Conservation (phyloP, 2,888 invertebrate species). For the Penaeus monodon region DNA sequence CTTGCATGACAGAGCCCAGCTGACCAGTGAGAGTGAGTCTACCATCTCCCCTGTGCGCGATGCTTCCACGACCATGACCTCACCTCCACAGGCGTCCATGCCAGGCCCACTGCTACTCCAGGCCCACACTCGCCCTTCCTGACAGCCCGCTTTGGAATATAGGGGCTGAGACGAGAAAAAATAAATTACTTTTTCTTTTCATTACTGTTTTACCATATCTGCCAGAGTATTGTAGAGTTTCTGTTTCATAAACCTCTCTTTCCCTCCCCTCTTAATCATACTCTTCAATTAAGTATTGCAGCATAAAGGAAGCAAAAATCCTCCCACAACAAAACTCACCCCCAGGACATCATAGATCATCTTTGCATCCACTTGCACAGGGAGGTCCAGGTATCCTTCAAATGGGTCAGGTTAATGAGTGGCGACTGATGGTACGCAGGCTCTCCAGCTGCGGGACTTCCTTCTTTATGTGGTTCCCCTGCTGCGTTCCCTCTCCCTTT, state of each 20-base stretch:
- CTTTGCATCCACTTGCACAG: constrained; percentile 34
- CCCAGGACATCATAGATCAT: constrained; percentile 73
- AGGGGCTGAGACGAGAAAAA: constrained; percentile 43
- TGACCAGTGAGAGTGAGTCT: constrained; percentile 74
- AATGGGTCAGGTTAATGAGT: background rate
- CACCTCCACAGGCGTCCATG: constrained; percentile 73
- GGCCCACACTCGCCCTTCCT: constrained; percentile 66
- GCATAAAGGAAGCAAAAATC: background rate
- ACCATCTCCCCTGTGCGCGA: constrained; percentile 72
- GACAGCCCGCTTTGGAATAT: constrained; percentile 55
- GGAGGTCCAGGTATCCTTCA: constrained; percentile 27
- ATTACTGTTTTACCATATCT: too few relatives aligned
- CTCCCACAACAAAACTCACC: constrained; percentile 63
- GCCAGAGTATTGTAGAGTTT: too few relatives aligned
- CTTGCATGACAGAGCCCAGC: constrained; percentile 75
- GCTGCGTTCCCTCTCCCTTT: too few relatives aligned
- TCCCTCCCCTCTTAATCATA: too few relatives aligned
- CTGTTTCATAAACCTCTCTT: too few relatives aligned
- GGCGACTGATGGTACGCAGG: background rate
- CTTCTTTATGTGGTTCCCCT: background rate
- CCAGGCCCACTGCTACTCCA: constrained; percentile 75
- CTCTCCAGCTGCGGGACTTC: background rate
- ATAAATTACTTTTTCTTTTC: too few relatives aligned
- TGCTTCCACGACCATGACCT: constrained; percentile 73
- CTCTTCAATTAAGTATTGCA: too few relatives aligned